Evolutionary conservation across 2,113 vertebrate species (phyloP).

Genomic region (Bagarius yarrelli): DNA sequence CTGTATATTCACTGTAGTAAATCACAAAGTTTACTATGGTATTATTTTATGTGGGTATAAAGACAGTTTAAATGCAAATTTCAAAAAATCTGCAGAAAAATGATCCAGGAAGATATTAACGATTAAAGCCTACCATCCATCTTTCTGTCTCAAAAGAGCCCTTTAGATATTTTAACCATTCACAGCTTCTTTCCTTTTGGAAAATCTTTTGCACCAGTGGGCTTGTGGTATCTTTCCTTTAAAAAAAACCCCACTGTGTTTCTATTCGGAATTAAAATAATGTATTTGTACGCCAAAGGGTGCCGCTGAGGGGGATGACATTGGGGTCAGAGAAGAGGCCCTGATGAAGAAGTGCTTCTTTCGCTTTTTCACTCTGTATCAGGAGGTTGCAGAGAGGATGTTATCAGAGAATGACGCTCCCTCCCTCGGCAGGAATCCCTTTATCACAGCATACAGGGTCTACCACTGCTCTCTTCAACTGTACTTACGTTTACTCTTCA

Average conservation of each 20-base stretch:
- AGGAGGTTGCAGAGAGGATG: conserved; percentile 57
- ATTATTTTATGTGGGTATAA: not conserved
- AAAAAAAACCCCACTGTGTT: not conserved
- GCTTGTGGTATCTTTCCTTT: not conserved
- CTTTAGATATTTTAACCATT: not conserved
- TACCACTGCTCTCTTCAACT: conserved; percentile 26
- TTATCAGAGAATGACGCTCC: conserved; percentile 68
- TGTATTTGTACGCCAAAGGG: not conserved
- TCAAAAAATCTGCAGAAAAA: not conserved
- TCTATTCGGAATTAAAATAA: not conserved
- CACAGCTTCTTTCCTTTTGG: not conserved
- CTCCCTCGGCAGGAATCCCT: conserved; percentile 68
- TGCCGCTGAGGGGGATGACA: not conserved
- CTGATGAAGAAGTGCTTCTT: conserved; percentile 46
- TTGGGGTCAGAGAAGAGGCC: conserved; percentile 13
- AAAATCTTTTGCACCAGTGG: not conserved
- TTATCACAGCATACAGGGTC: conserved; percentile 69
- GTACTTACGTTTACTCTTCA: conserved; percentile 8
- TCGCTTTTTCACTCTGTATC: conserved; percentile 63
- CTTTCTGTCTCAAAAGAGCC: too few species aligned
- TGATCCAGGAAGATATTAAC: not conserved
- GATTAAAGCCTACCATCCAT: not conserved
- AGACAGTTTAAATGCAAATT: not conserved
- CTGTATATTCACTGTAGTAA: too few species aligned
- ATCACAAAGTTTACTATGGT: too few species aligned